Evolutionary conservation across 2,888 invertebrate species (phyloP), one percentile per base, ranked within the genome.

Genomic region (Caenorhabditis sp.): DNA sequence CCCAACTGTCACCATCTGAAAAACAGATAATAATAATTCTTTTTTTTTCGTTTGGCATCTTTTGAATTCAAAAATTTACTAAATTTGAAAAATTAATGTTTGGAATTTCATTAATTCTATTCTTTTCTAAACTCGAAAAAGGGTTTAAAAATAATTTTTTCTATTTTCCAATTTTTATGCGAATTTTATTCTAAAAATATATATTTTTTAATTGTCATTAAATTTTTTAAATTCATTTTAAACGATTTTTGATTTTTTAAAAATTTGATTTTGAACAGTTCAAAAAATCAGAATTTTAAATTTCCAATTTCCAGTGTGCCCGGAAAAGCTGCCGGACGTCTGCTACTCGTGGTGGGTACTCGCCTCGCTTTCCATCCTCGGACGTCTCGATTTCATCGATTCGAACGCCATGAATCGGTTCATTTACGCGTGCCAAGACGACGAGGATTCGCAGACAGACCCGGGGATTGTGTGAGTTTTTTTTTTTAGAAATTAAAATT

Each of bases 271-370:
- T 40, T 40, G 6, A 3, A 6, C 6, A 40, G 15, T 15, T 15
- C 15, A 40, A 15, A 15, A 40, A 40, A 15, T 40, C n/a, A n/a
- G n/a, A n/a, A n/a, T n/a, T n/a, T n/a, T n/a, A n/a, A n/a, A n/a
- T n/a, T n/a, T n/a, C n/a, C n/a, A n/a, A 32, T 32, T 32, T 32
- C 24, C 84, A 93, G 93, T 98, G 0, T 94, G 99, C 72, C 99
- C 99, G 0, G 99, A 99, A 93, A 99, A 99, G 92, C 93, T 98
- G 80, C 98, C 99, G 0, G 99, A 99, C 92, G 96, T 99, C 1
- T 99, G 99, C 92, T 99, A 99, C 92, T 98, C 98, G 0, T 99
- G 99, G 99, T 99, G 99, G 99, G 99, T 99, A n/a, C 94, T 99
- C 83, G 95, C 99, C 0, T 97, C 98, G 0, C 93, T 99, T 13